These are phyloP conservation scores for Sander lucioperca DNA, from an alignment of 2,113 vertebrate species.

Conservation along the genomic window DNA sequence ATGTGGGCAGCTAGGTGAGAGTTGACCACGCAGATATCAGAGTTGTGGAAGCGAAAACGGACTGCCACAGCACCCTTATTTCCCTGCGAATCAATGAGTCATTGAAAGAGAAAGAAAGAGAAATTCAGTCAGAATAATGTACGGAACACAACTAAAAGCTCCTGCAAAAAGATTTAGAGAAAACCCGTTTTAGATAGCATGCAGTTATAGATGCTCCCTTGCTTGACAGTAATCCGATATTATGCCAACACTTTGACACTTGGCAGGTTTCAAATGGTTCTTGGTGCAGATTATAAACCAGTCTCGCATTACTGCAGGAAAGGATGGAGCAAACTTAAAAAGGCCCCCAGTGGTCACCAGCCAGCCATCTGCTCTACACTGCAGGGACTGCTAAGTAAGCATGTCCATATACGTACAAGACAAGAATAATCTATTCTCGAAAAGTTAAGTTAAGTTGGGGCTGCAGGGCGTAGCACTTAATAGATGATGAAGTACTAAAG, in stretches of 20 bases:
- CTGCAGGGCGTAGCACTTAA: not conserved
- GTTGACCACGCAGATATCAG: slow-evolving; percentile 94
- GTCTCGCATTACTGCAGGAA: slow-evolving; percentile 17
- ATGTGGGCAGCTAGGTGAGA: slow-evolving; percentile 94
- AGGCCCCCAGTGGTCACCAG: slow-evolving; percentile 27
- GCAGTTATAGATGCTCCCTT: not conserved
- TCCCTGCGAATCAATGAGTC: slow-evolving; percentile 83
- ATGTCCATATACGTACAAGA: not conserved
- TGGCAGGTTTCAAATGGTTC: not conserved
- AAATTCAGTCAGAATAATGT: not conserved
- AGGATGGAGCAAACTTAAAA: slow-evolving; percentile 21
- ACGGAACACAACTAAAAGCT: not conserved
- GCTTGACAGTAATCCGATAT: not conserved
- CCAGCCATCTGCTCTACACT: slow-evolving; percentile 47
- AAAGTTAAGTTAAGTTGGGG: slow-evolving; percentile 18
- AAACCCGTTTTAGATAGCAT: not conserved
- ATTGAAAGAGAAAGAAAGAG: not conserved
- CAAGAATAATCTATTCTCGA: slow-evolving; percentile 35
- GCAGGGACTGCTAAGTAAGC: slow-evolving; percentile 51
- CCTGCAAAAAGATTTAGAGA: no score
- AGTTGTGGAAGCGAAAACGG: slow-evolving; percentile 95
- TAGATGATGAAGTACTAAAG: slow-evolving; percentile 5
- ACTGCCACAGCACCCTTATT: slow-evolving; percentile 97
- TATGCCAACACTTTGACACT: not conserved
- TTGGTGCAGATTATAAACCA: slow-evolving; percentile 24